These are phyloP conservation scores for Mythimna albipuncta DNA, from an alignment of 2,888 invertebrate species.

Conservation along the genomic window DNA sequence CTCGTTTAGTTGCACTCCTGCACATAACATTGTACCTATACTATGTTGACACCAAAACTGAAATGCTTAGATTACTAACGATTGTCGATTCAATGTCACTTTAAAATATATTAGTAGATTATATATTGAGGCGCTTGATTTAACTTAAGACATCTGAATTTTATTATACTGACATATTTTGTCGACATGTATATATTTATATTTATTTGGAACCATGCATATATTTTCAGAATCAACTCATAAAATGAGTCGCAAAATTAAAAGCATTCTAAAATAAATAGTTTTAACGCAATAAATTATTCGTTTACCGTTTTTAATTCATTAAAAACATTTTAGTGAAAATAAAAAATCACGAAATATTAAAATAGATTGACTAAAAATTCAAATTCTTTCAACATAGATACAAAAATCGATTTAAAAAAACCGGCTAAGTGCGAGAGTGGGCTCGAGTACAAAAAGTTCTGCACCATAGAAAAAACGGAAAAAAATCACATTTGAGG, in stretches of 20 bases:
- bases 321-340: constrained; percentile 3
- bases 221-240: neutral
- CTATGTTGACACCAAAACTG: constrained; percentile 76
- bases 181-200: neutral
- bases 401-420: neutral
- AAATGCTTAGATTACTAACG: constrained; percentile 65
- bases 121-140: no score
- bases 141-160: no score
- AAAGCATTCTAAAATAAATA: neutral
- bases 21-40: constrained; percentile 66
- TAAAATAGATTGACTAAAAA: neutral
- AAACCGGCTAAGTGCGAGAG: neutral
- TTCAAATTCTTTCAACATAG: neutral
- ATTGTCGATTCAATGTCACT: constrained; percentile 56
- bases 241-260: neutral
- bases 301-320: neutral
- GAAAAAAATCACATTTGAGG: no score
- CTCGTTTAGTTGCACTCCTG: constrained; percentile 73
- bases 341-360: neutral
- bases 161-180: no score
- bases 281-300: constrained; percentile 7
- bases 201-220: neutral
- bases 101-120: constrained; percentile 33
- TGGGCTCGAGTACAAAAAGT: no score
- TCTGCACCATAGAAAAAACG: no score